Percentiles rank a stretch among this genome's conserved stretches.
Conservation (phyloP, 2,888 invertebrate species). For the Sinelater perroti region DNA sequence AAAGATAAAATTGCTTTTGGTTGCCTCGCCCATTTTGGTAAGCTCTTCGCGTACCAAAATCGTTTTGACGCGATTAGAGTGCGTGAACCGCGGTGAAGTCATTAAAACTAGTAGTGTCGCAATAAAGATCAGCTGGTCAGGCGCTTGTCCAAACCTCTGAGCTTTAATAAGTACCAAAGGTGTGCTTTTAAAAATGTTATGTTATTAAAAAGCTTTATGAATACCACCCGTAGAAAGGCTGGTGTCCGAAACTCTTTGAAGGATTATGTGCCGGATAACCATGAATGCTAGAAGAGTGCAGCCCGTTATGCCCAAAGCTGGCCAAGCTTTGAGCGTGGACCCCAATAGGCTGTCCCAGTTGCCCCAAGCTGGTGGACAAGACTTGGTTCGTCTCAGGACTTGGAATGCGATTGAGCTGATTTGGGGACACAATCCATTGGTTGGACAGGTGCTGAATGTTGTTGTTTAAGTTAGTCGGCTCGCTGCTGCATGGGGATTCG, state of each 20-base stretch:
- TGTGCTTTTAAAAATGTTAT: too few species aligned
- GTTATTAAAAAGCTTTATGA: slow-evolving; percentile 33
- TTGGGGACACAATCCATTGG: slow-evolving; percentile 64
- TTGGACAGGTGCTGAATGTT: slow-evolving; percentile 63
- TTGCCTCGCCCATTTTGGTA: too few species aligned
- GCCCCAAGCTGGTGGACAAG: slow-evolving; percentile 31
- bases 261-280: slow-evolving; percentile 32
- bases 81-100: too few species aligned
- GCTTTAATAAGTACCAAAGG: too few species aligned
- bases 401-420: slow-evolving; percentile 66
- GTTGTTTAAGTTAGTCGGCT: slow-evolving; percentile 53
- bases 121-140: too few species aligned
- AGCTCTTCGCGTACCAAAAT: too few species aligned
- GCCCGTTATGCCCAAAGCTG: slow-evolving; percentile 42
- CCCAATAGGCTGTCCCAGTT: slow-evolving; percentile 41
- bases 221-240: slow-evolving; percentile 46
- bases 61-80: too few species aligned
- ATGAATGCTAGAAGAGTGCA: slow-evolving; percentile 39
- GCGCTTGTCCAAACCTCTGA: too few species aligned
- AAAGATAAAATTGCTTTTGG: too few species aligned
- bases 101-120: too few species aligned
- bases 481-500: slow-evolving; percentile 58
- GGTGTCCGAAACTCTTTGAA: slow-evolving; percentile 44
- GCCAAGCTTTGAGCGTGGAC: slow-evolving; percentile 38
- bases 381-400: slow-evolving; percentile 56